Evolutionary conservation across 2,113 vertebrate species (phyloP).

Genomic region (Cebidichthys violaceus): DNA sequence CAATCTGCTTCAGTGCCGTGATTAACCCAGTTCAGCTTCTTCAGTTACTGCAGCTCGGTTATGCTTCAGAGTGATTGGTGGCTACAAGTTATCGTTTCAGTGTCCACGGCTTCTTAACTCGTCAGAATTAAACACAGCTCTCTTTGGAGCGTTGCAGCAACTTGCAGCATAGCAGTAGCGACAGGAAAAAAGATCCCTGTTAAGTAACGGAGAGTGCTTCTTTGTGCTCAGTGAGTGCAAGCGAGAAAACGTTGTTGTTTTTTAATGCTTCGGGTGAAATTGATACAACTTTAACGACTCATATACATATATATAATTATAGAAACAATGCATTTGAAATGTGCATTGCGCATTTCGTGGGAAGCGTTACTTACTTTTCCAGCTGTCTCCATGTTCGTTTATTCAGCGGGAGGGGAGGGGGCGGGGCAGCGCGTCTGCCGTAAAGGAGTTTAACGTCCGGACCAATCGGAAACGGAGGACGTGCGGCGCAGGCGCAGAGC

Average conservation of each 20-base stretch:
- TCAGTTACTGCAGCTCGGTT: not conserved
- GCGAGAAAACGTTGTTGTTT: accelerated
- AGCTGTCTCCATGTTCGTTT: constrained; percentile 78
- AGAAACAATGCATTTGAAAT: accelerated
- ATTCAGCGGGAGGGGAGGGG: not conserved
- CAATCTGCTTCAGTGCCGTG: not conserved
- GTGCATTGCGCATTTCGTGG: not conserved
- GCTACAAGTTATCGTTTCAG: too few species aligned
- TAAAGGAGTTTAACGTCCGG: constrained; percentile 17
- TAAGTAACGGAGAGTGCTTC: not conserved
- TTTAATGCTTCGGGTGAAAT: not conserved
- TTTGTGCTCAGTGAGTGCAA: constrained; percentile 9
- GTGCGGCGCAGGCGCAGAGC: not conserved
- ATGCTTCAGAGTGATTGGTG: not conserved
- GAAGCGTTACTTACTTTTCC: constrained; percentile 75
- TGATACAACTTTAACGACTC: accelerated
- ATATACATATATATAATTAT: too few species aligned
- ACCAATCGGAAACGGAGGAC: constrained; percentile 66
- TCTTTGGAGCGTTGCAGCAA: not conserved
- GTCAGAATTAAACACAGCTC: not conserved
- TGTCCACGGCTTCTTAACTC: not conserved
- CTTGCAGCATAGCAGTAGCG: not conserved
- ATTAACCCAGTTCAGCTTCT: too few species aligned
- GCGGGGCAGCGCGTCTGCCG: not conserved
- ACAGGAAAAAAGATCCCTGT: not conserved